Base-by-base conservation (phyloP, 2,797 vertebrate genomes). In the Chaetophractus vellerosus region DNA sequence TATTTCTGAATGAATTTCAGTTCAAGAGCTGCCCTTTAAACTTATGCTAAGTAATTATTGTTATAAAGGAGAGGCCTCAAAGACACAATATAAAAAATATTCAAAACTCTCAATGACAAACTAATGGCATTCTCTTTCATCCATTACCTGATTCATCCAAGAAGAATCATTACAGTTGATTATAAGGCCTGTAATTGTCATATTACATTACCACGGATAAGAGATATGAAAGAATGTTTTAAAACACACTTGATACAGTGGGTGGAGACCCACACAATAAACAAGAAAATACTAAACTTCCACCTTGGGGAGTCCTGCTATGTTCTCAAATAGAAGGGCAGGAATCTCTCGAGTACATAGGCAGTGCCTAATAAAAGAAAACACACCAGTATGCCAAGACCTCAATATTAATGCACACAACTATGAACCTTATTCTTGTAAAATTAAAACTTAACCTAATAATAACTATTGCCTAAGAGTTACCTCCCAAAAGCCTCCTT, bases 1-100 rank as follows among this genome's bases (percentile, higher is more conserved):
- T 71, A 63, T 66, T 88, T 75, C 23, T 8, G 48, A 52, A 72
- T 89, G 33, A 81, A 85, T 93, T 91, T 93, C 28, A 64, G 21
- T 68, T 64, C n/a, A 23, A 79, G n/a, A 21, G 16, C 24, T 84
- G 24, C 45, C 36, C 83, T 87, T 84, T 15, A 66, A 90, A 69
- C 41, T 61, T 23, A 45, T 11, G 1, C n/a, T 24, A 69, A 59
- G 50, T 76, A 38, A 59, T 33, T 9, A 33, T 5, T 28, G 36
- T 23, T 64, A 33, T 21, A 72, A 83, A 78, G 23, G 4, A 61
- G 28, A 81, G 24, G 21, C 76, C 9, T 55, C 36, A 69, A 36
- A 75, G 52, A 83, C 41, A n/a, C 31, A 83, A 50, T 57, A 61
- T n/a, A 18, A 82, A 83, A 91, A 71, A 24, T 61, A 91, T 28